Evolutionary conservation across 2,888 invertebrate genomes (phyloP), one percentile per base, ranked within the genome.

Genomic region (Teinopalpus imperialis): DNA sequence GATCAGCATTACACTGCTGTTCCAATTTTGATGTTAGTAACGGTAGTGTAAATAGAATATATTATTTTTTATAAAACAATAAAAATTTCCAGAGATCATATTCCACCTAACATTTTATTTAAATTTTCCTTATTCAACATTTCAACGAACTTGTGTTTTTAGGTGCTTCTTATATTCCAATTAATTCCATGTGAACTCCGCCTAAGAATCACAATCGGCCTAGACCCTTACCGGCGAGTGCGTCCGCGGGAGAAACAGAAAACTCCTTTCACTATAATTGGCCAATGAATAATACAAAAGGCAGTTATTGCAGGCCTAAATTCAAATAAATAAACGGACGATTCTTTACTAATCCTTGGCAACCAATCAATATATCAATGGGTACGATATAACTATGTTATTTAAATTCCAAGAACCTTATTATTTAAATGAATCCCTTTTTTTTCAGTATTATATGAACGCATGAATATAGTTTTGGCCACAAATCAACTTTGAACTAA

Each of bases 201-300:
- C 29, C 24, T 23, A n/a, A 24, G 1, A 21, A n/a, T 23, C 35
- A 7, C 35, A 27, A 21, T 20, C 13, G 21, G 27, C 16, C 29
- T 14, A 20, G 31, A 18, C 37, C 37, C 37, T 39, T 30, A 30
- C 37, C 30, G 49, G 47, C 46, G 44, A 55, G 43, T 49, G 51
- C 24, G 49, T 37, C 31, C 24, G 36, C 51, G 53, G 54, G 53
- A 56, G 62, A 57, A 82, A 77, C 79, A 81, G 78, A 77, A 74
- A 77, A 80, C 82, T 83, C 81, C 83, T 83, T 83, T 86, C 76
- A 79, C 78, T 77, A 80, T 89, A 89, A 89, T 89, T 89, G 89
- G 86, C 73, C 78, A 69, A 81, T 89, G 89, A 89, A 89, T 89
- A 89, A 89, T 85, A 89, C 88, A 89, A 78, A 64, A 81, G 81